Evolutionary conservation across 2,113 vertebrate genomes (phyloP), one percentile per base, ranked within the genome.

Genomic region (Otocyon megalotis): DNA sequence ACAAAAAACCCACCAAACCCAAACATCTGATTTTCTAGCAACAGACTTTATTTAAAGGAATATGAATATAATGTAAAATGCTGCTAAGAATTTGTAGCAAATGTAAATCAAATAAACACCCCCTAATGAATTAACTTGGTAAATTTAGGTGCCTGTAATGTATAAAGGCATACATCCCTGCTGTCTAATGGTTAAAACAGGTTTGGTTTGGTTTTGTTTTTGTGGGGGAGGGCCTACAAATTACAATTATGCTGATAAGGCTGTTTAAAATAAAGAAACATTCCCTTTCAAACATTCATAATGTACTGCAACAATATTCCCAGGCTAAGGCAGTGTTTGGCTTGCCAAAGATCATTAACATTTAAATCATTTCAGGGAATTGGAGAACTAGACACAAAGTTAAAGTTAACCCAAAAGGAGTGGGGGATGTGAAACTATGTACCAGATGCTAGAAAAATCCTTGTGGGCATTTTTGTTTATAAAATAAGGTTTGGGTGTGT

Each of bases 261-360:
- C 60, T 88, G 37, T 54, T 96, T 43, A 89, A 93, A 81, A 95
- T 43, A 62, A 74, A 83, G 17, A 56, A 81, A 63, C 30, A 10
- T 74, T 65, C 28, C 58, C 26, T 80, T 94, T 95, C 80, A 93
- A 83, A 79, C 88, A 92, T 90, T 84, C 69, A 93, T 90, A 90
- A 56, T 77, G 13, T 37, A 86, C 90, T 65, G 7, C 74, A 93
- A 88, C 53, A 93, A 28, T 58, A 81, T 63, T 93, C 53, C 56
- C 63, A 87, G 9, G 26, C 17, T 63, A 80, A 92, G 12, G 19
- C 56, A 86, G 10, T n/a, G 37, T 93, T 93, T 90, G 69, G 32
- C 24, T 95, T 96, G 93, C 53, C 17, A 83, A 62, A 58, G 74
- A 32, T 32, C 4, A 60, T 95, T 84, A 97, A 69, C 93, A 96